Conservation (phyloP, 2,888 invertebrate genomes). For the Himalopsyche anomala region DNA sequence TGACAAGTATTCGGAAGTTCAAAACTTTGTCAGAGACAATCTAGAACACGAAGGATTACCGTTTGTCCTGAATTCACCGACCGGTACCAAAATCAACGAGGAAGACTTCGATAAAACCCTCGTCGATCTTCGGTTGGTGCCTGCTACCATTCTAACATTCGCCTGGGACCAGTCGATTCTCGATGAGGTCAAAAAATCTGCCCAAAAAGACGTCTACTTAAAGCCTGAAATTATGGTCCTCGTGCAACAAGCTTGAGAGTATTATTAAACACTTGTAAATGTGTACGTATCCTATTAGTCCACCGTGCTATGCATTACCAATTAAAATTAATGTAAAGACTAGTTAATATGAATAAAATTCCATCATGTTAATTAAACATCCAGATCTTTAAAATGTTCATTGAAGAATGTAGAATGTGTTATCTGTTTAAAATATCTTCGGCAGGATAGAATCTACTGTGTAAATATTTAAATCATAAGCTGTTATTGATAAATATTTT, state of each 20-base stretch:
- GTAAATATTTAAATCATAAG: too few relatives aligned
- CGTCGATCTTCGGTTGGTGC: slow-evolving; percentile 87
- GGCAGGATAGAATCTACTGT: too few relatives aligned
- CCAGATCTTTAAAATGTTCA: too few relatives aligned
- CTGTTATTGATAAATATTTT: too few relatives aligned
- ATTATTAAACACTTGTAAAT: slow-evolving; percentile 17
- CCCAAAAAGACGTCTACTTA: slow-evolving; percentile 80
- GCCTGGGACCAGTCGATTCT: slow-evolving; percentile 79
- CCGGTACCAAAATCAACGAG: slow-evolving; percentile 78
- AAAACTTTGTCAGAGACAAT: slow-evolving; percentile 88
- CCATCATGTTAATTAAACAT: not conserved
- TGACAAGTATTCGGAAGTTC: slow-evolving; percentile 85
- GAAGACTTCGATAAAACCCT: slow-evolving; percentile 83
- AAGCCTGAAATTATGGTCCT: slow-evolving; percentile 87
- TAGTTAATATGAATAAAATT: not conserved
- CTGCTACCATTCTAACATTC: slow-evolving; percentile 89
- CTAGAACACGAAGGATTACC: slow-evolving; percentile 82
- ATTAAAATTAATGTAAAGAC: not conserved
- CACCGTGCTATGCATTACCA: slow-evolving; percentile 2
- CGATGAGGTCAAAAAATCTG: slow-evolving; percentile 75
- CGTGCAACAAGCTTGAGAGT: slow-evolving; percentile 69
- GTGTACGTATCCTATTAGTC: not conserved
- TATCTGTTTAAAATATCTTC: too few relatives aligned
- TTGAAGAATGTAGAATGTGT: too few relatives aligned
- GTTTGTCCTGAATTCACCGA: slow-evolving; percentile 83